Base-by-base conservation (phyloP, 2,888 invertebrate species). In the Parochlus steinenii region DNA sequence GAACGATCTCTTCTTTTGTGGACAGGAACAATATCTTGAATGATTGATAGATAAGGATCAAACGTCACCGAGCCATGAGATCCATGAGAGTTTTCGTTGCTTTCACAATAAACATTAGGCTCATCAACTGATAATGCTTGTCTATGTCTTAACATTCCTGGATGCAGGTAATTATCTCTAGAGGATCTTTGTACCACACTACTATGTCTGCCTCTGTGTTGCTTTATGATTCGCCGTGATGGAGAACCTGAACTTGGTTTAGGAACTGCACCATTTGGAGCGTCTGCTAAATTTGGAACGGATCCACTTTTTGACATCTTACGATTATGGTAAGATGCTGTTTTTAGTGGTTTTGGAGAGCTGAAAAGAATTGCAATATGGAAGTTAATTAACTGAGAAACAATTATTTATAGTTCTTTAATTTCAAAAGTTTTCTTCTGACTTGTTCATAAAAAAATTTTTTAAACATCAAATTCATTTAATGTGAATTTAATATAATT, bases 41-140 rank as follows among this genome's bases (percentile, higher is more conserved):
- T 61, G 12, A 25, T 37, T 12, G 37, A 31, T 8, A 18, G 27
- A 6, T 19, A 32, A 10, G 27, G 18, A 34, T 34, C 25, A 15
- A 43, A 29, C 8, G 39, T 38, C 12, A 44, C 35, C 3, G 43
- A 43, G 6, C 23, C 25, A n/a, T 42, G 38, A 2, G 43, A 43
- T 7, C 40, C 42, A 20, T 42, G 38, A 4, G 41, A 26, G 16
- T 40, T 40, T 17, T 39, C 41, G 17, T 26, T 29, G 16, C 6
- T 24, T 8, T 18, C 8, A 14, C 26, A 31, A 58, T 62, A 40
- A 57, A 64, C 19, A 49, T 67, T 65, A 3, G 75, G 73, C 56
- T 81, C 81, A 52, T 85, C 85, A 39, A 85, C 80, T 37, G 82
- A 82, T 40, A 83, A 61, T 15, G 85, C 82, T 58, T 85, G 81